Evolutionary conservation across 2,888 invertebrate species (phyloP), one percentile per base, ranked within the genome.

Genomic region (Idaea straminata): DNA sequence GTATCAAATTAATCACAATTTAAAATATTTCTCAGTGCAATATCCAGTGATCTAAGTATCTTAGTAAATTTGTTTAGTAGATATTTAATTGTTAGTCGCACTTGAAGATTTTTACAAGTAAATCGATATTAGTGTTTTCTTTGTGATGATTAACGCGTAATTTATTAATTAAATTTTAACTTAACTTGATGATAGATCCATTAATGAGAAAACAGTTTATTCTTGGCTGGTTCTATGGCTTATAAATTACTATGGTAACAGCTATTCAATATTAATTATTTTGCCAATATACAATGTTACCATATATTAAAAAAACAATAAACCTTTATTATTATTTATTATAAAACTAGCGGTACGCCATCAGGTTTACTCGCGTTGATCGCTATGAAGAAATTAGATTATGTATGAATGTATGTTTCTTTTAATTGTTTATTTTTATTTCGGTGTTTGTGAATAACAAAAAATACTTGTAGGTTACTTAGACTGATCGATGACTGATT

Each of bases 401-500:
- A 62, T 70, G 65, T 68, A 73, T 66, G 70, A 63, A 72, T 16
- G 65, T 73, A 5, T 74, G 69, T 77, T 76, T 77, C 79, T 71
- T 72, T 76, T 79, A 80, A 75, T 79, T 75, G 76, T 81, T 73
- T 75, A 16, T 59, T 79, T 72, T 71, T 73, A 73, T 76, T 74
- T 74, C 69, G 72, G 73, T 72, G 77, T 76, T 73, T 72, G 77
- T 76, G 73, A 71, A 75, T 69, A 59, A 66, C 66, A 66, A 57
- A 68, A 70, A 69, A 69, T 71, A 72, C 68, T 70, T 66, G 78
- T 83, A 84, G 80, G 78, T 78, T 81, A 72, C 83, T 80, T 90
- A 88, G 91, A 91, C 91, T 91, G 91, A 92, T 82, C 82, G 85
- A 85, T 83, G 91, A 92, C 91, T 92, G 91, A 92, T 85, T 85